Percentiles rank a stretch among this genome's conserved stretches.
Conservation (phyloP, 2,888 invertebrate species). For the Cryptophagus acutangulus region DNA sequence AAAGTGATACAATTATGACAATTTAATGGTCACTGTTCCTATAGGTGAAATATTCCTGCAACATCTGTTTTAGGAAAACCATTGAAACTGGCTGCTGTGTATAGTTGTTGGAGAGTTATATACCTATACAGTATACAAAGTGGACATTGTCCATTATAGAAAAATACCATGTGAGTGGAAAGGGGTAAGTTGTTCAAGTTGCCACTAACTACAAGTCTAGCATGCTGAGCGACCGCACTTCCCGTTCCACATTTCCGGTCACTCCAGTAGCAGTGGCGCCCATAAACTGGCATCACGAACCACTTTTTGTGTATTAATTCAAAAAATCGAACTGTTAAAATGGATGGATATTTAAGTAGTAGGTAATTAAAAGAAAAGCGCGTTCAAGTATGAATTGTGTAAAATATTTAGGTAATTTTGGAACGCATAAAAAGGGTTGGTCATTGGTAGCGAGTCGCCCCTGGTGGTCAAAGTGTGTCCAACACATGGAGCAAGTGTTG, state of each 20-base stretch:
- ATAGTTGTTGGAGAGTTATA: no score
- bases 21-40: no score
- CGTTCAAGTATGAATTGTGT: background rate
- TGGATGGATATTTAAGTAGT: background rate
- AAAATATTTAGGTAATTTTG: background rate
- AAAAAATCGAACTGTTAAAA: background rate
- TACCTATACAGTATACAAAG: no score
- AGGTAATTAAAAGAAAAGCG: background rate
- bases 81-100: no score
- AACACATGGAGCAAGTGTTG: constrained; percentile 43
- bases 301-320: background rate
- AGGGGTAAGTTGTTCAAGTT: constrained; percentile 40
- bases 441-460: constrained; percentile 22
- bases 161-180: constrained; percentile 38
- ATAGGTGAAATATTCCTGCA: no score
- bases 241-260: constrained; percentile 32
- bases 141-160: constrained; percentile 32
- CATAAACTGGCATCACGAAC: background rate
- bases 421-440: constrained; percentile 1
- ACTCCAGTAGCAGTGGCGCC: constrained; percentile 23
- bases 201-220: constrained; percentile 36
- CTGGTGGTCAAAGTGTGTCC: constrained; percentile 42
- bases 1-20: no score
- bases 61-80: no score
- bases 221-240: constrained; percentile 36